Base-by-base conservation (phyloP, 2,113 vertebrate genomes). In the Osmerus mordax region DNA sequence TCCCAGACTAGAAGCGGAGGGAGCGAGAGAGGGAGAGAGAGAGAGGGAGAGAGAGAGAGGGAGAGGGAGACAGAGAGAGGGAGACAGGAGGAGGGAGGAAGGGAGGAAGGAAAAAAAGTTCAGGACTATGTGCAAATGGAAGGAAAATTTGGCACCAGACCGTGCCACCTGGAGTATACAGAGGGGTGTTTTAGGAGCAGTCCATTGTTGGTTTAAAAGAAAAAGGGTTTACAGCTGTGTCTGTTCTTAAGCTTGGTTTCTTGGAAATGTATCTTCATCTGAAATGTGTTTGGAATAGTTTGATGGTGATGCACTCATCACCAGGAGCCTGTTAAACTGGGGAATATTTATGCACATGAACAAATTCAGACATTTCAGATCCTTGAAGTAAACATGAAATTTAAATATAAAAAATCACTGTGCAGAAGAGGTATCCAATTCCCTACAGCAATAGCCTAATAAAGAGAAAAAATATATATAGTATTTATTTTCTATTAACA, bases 11-110 rank as follows among this genome's bases (percentile, higher is more conserved):
- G 76, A 78, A 81, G 78, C 85, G 87, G 76, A 74, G 62, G 80
- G 78, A 83, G 65, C 82, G 77, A 81, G 86, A 88, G 90, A 93
- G 82, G 86, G 69, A 88, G 88, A 87, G 84, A 4, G 32, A 3
- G 32, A 78, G 81, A 79, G 85, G 87, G 76, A 72, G 62, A 80
- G 77, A 83, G 65, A 83, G 78, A 81, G 86, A 87, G 90, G 93
- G 82, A 87, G 69, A 88, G 88, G 87, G 84, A n/a, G n/a, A n/a
- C n/a, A 4, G 32, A 3, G 32, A 78, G 81, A 83, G 65, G 82
- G 78, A 81, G 86, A 88, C 89, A 93, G 82, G 87, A 70, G 88
- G 88, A 87, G 84, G n/a, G 23, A 32, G 66, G 67, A 3, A 68
- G 29, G 66, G 19, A 58, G 23, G 47, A 19, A 51, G 58, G 14